A percentile compares a stretch with the other conserved stretches of the same genome.
These are phyloP conservation scores for Araneus ventricosus DNA, from an alignment of 1,140 invertebrate genomes.

Conservation along the genomic window DNA sequence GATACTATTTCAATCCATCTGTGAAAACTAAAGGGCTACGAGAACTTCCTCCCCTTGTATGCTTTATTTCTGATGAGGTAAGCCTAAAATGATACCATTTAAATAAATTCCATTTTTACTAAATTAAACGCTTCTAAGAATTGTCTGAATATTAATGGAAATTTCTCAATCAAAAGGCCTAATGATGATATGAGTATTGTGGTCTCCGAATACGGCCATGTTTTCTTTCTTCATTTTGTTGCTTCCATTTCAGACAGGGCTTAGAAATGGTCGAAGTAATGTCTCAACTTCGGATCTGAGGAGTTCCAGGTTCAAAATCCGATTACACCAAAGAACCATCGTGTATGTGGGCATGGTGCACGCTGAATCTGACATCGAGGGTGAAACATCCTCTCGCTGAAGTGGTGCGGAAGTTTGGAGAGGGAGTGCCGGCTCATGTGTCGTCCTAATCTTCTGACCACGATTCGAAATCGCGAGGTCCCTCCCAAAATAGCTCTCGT, in stretches of 20 bases:
- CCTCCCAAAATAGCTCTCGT: too few species aligned
- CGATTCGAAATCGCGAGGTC: background rate
- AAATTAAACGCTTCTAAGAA: too few species aligned
- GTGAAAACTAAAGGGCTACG: conserved; percentile 95
- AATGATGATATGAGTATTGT: too few species aligned
- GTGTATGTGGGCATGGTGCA: background rate
- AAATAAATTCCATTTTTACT: too few species aligned
- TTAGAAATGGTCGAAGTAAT: too few species aligned
- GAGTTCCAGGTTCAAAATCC: background rate
- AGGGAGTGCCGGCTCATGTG: background rate
- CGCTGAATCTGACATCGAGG: background rate
- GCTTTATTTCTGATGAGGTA: conserved; percentile 98
- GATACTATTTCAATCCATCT: conserved; percentile 95
- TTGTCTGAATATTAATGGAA: too few species aligned
- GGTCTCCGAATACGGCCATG: too few species aligned
- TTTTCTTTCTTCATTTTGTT: too few species aligned
- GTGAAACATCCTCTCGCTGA: background rate
- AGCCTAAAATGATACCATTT: conserved; percentile 75
- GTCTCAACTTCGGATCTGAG: too few species aligned
- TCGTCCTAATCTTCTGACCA: background rate
- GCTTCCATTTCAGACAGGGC: too few species aligned
- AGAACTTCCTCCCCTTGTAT: conserved; percentile 90
- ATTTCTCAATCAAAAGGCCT: too few species aligned
- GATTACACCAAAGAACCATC: background rate
- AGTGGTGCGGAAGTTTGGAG: background rate